Conservation (phyloP, 2,113 vertebrate genomes). For the Sapayoa aenigma region DNA sequence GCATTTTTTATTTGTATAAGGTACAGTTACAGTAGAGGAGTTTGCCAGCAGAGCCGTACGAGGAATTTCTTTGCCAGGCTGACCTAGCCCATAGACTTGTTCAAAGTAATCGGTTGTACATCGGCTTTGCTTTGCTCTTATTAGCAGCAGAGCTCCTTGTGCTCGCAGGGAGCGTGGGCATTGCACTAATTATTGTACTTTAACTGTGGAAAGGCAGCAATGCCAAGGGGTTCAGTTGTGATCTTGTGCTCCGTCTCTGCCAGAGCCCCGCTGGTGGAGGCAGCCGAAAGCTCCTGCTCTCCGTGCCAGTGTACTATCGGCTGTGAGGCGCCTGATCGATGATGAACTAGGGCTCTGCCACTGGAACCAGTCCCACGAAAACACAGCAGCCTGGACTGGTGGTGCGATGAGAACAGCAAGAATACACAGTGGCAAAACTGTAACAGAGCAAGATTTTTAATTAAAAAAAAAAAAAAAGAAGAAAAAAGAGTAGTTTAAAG, state of each 20-base stretch:
- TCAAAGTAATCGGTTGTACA: background rate
- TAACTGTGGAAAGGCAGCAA: background rate
- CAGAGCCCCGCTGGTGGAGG: background rate
- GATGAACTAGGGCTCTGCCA: background rate
- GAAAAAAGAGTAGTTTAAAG: background rate
- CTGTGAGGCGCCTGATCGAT: background rate
- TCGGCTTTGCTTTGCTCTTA: background rate
- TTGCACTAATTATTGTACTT: background rate
- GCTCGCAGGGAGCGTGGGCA: background rate
- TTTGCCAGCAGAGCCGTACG: slow-evolving; percentile 52
- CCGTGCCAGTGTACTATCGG: fast-evolving
- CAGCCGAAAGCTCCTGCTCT: background rate
- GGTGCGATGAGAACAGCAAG: background rate
- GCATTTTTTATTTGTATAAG: slow-evolving; percentile 62
- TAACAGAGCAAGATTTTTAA: background rate
- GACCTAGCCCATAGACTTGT: slow-evolving; percentile 14
- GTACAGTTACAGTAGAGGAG: slow-evolving; percentile 43
- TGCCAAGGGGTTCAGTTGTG: background rate
- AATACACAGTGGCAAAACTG: background rate
- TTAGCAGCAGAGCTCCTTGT: background rate
- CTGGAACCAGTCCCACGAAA: background rate
- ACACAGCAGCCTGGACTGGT: background rate
- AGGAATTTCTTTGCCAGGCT: slow-evolving; percentile 50
- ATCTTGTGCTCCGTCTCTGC: background rate
- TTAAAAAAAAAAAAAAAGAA: background rate